phyloP scores from a whole-genome alignment of 1,140 invertebrate species.

The Zaprionus kolodkinae region DNA sequence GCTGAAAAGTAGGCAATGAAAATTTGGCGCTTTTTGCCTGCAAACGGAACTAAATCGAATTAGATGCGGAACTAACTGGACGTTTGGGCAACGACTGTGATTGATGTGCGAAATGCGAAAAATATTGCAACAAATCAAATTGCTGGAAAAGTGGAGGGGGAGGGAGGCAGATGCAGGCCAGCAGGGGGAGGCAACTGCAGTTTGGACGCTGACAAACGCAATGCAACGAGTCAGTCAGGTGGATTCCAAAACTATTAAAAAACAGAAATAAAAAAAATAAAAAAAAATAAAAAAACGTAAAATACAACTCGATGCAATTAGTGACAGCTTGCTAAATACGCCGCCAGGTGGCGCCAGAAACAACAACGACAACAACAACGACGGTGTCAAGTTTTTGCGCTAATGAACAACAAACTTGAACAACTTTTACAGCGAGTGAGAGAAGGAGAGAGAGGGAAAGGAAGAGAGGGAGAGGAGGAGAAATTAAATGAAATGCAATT shows the following conservation, averaged over 20 bases:
- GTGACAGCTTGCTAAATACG: conserved; percentile 43
- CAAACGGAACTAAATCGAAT: conserved; percentile 32
- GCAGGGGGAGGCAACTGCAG: not conserved
- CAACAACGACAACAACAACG: conserved; percentile 5
- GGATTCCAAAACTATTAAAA: conserved; percentile 12
- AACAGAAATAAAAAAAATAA: not conserved
- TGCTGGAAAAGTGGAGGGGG: not conserved
- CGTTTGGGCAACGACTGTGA: conserved; percentile 42
- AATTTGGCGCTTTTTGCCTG: conserved; percentile 8
- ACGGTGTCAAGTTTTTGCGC: conserved; percentile 58
- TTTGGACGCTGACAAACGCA: conserved; percentile 27
- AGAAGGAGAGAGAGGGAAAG: not conserved
- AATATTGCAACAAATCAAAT: conserved; percentile 73
- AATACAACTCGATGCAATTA: conserved; percentile 43
- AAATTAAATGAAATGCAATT: conserved; percentile 76
- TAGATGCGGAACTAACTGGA: conserved; percentile 49
- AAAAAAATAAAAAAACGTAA: conserved; percentile 12
- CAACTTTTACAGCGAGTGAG: conserved; percentile 25
- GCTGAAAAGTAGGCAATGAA: not conserved
- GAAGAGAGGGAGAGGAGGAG: not conserved
- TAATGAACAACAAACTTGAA: conserved; percentile 78
- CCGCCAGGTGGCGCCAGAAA: conserved; percentile 39
- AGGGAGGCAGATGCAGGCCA: not conserved
- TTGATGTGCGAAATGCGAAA: conserved; percentile 70
- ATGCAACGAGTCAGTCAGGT: conserved; percentile 8